Percentiles rank a stretch among this genome's conserved stretches.
Evolutionary conservation across 1,140 invertebrate species (phyloP).

Genomic region (Sitodiplosis mosellana): DNA sequence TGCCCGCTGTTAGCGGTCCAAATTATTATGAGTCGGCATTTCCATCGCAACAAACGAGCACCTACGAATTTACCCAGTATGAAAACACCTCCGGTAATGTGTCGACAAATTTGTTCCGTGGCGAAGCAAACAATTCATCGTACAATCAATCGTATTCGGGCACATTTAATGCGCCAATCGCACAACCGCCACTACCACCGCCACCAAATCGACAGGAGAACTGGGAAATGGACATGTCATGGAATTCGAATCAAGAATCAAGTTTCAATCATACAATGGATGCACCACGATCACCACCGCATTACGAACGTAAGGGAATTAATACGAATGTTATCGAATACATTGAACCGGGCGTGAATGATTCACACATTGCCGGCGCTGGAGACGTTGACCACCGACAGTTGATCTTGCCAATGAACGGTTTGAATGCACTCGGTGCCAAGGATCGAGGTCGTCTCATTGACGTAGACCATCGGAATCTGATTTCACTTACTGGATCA

Average conservation of each 20-base stretch:
- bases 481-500: constrained; percentile 64
- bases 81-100: constrained; percentile 5
- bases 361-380: constrained; percentile 21
- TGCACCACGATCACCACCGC: constrained; percentile 45
- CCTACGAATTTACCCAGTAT: too few relatives aligned
- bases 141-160: neutral
- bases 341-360: constrained; percentile 26
- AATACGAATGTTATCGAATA: constrained; percentile 35
- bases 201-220: constrained; percentile 11
- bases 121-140: neutral
- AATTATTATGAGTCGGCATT: too few relatives aligned
- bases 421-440: neutral
- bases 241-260: constrained; percentile 16
- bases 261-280: constrained; percentile 18
- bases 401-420: constrained; percentile 8
- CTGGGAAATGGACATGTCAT: constrained; percentile 22
- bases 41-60: too few relatives aligned
- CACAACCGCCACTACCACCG: constrained; percentile 38
- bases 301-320: constrained; percentile 36
- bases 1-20: constrained; percentile 2
- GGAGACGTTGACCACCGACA: constrained; percentile 39
- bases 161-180: constrained; percentile 24
- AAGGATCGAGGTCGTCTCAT: constrained; percentile 20
- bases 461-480: constrained; percentile 64
- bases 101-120: too few relatives aligned